These are phyloP conservation scores for Pelvicachromis taeniatus DNA, from an alignment of 2,113 vertebrate genomes.

Conservation along the genomic window DNA sequence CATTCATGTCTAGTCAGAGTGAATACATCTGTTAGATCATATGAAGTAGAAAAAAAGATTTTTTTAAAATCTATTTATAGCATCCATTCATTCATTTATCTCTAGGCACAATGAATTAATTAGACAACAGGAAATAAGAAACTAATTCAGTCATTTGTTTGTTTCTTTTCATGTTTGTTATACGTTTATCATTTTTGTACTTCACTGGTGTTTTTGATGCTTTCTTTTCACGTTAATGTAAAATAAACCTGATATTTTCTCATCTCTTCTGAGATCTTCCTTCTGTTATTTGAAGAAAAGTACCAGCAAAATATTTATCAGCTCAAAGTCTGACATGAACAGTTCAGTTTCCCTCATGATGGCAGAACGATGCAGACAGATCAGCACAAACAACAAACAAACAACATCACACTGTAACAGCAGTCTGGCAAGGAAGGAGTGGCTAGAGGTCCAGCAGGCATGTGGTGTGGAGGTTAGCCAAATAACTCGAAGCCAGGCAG, in stretches of 20 bases:
- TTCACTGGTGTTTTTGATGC: neutral
- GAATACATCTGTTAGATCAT: neutral
- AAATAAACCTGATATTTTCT: neutral
- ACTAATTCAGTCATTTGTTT: too few species aligned
- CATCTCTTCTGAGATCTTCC: neutral
- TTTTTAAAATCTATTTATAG: too few species aligned
- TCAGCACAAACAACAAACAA: neutral
- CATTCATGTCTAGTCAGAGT: neutral
- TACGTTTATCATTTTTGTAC: too few species aligned
- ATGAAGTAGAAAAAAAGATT: too few species aligned
- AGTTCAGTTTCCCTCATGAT: neutral
- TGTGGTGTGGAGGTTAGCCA: too few species aligned
- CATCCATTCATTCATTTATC: too few species aligned
- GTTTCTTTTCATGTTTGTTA: too few species aligned
- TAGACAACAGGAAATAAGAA: too few species aligned
- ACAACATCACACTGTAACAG: neutral
- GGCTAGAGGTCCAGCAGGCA: too few species aligned
- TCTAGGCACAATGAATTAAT: too few species aligned
- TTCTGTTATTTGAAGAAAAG: neutral
- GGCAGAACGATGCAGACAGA: neutral
- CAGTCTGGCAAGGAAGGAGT: too few species aligned
- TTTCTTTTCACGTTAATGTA: neutral
- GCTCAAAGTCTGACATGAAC: neutral
- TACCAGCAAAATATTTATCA: neutral
- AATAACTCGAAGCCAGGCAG: too few species aligned